Conservation (phyloP, 2,797 vertebrate genomes). For the Emydoidea blandingii region DNA sequence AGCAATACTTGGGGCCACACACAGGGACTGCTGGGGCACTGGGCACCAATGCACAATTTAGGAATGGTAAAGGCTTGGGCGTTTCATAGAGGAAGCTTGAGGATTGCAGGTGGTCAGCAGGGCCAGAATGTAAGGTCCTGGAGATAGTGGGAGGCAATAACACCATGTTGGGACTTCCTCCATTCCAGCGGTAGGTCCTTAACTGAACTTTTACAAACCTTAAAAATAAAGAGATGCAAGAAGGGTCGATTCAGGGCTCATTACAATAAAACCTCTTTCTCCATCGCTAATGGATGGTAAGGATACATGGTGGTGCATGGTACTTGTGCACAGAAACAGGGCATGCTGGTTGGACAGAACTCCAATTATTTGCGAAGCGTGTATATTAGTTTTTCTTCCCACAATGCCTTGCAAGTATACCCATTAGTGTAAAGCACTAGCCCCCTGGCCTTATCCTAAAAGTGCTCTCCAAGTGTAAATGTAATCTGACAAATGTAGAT, state of each 20-base stretch:
- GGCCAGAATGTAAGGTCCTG: not conserved
- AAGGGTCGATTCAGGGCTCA: not conserved
- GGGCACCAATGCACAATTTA: not conserved
- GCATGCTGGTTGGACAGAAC: not conserved
- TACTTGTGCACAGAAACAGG: not conserved
- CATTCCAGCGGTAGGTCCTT: not conserved
- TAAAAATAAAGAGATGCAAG: not conserved
- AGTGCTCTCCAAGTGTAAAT: not conserved
- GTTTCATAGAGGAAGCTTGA: not conserved
- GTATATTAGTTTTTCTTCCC: not conserved
- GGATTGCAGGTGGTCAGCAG: not conserved
- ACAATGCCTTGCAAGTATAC: not conserved
- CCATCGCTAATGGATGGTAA: not conserved
- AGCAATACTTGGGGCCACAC: not conserved
- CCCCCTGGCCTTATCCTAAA: slow-evolving; percentile 9
- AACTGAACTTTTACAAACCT: not conserved
- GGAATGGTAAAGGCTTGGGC: not conserved
- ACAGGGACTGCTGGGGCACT: not conserved
- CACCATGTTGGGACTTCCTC: too few relatives aligned
- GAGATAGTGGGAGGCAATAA: not conserved
- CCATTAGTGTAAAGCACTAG: not conserved
- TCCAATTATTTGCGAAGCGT: not conserved
- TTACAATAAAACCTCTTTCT: not conserved
- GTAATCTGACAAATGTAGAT: not conserved
- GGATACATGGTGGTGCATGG: not conserved